These are phyloP conservation scores for Eristalis tenax DNA, from an alignment of 2,888 invertebrate species.

Conservation along the genomic window DNA sequence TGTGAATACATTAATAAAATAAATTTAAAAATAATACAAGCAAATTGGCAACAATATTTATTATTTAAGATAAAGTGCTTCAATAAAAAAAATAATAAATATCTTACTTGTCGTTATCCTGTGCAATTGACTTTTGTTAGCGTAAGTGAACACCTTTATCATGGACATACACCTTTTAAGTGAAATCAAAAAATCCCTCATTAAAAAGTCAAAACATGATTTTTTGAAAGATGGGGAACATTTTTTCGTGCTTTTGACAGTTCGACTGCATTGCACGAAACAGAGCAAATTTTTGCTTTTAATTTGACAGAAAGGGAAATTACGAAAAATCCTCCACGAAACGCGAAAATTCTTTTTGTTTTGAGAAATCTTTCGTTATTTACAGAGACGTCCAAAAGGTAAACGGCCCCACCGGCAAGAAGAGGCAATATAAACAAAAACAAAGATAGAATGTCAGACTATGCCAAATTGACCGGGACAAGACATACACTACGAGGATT, in stretches of 20 bases:
- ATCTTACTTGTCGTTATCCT: neutral
- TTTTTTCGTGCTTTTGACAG: constrained; percentile 51
- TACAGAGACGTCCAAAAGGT: constrained; percentile 63
- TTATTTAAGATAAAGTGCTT: neutral
- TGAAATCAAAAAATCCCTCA: neutral
- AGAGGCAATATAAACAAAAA: constrained; percentile 69
- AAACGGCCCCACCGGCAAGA: constrained; percentile 59
- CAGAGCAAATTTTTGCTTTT: constrained; percentile 41
- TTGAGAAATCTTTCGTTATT: constrained; percentile 69
- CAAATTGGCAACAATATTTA: too few relatives aligned
- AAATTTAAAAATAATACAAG: too few relatives aligned
- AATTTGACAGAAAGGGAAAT: constrained; percentile 67
- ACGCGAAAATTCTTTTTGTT: constrained; percentile 66
- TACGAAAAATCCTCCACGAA: constrained; percentile 68
- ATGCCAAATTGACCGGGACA: constrained; percentile 41
- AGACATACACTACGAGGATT: constrained; percentile 83
- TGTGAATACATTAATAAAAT: too few relatives aligned
- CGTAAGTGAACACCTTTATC: neutral
- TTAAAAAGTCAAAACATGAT: constrained; percentile 12
- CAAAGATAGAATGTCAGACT: constrained; percentile 55
- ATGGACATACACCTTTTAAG: neutral
- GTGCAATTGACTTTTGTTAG: neutral
- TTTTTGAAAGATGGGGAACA: constrained; percentile 16
- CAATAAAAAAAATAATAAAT: neutral
- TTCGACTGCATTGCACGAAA: constrained; percentile 7